These are phyloP conservation scores for Zeus faber DNA, from an alignment of 2,113 vertebrate genomes.

Conservation along the genomic window DNA sequence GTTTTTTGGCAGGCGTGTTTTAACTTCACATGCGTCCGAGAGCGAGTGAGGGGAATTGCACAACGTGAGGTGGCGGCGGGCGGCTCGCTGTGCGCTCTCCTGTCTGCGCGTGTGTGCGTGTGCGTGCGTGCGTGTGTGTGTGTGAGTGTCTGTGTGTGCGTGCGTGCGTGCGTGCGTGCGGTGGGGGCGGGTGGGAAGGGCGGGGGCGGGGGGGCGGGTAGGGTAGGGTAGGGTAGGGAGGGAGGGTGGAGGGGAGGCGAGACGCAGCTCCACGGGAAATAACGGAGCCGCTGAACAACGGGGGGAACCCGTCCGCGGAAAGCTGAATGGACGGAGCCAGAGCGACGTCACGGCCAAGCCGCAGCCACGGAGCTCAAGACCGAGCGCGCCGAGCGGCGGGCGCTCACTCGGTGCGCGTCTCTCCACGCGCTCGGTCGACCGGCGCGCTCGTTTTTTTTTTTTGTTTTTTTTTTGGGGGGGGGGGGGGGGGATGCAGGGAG, in stretches of 20 bases:
- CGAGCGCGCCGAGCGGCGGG: slow-evolving; percentile 60
- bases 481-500: too few species aligned
- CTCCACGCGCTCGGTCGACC: slow-evolving; percentile 40
- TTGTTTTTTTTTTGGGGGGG: too few species aligned
- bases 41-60: slow-evolving; percentile 43
- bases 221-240: too few species aligned
- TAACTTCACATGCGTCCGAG: slow-evolving; percentile 67
- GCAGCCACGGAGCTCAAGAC: slow-evolving; percentile 77
- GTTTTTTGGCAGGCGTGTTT: slow-evolving; percentile 67
- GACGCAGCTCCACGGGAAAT: slow-evolving; percentile 66
- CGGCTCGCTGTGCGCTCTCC: slow-evolving; percentile 42
- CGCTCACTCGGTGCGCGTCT: slow-evolving; percentile 58
- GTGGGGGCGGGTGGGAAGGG: too few species aligned
- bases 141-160: too few species aligned
- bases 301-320: slow-evolving; percentile 62
- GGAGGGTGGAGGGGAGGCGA: slow-evolving; percentile 43
- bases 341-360: slow-evolving; percentile 78
- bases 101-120: too few species aligned
- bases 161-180: too few species aligned
- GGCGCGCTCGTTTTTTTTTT: too few species aligned
- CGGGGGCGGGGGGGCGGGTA: background rate
- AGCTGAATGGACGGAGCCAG: slow-evolving; percentile 82
- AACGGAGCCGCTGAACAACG: slow-evolving; percentile 63
- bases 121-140: too few species aligned
- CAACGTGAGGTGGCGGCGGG: slow-evolving; percentile 35